These are phyloP conservation scores for Macrophya annulata DNA, from an alignment of 2,888 invertebrate species.

Conservation along the genomic window DNA sequence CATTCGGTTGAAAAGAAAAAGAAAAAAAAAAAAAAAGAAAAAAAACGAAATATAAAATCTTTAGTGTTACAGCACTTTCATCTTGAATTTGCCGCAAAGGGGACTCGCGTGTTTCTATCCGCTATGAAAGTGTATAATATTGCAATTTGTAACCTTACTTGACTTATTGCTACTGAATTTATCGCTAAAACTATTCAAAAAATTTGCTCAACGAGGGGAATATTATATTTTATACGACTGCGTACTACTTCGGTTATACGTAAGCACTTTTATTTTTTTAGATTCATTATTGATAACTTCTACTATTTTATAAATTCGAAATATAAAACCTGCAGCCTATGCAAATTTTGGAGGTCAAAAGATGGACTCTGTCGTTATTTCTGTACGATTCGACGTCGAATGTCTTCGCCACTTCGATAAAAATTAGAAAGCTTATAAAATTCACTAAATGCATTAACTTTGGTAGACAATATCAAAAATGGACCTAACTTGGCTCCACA, in stretches of 20 bases:
- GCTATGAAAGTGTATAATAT: constrained; percentile 41
- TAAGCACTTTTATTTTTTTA: not conserved
- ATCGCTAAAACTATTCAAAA: constrained; percentile 27
- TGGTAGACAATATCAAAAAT: no score
- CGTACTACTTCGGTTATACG: constrained; percentile 5
- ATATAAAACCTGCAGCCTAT: no score
- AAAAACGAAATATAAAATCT: not conserved
- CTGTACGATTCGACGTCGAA: no score
- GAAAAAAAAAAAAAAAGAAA: constrained; percentile 56
- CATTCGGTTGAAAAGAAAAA: constrained; percentile 56
- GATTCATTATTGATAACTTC: no score
- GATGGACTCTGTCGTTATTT: not conserved
- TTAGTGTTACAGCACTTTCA: constrained; percentile 37
- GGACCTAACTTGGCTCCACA: no score
- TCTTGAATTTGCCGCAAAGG: constrained; percentile 1
- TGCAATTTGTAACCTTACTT: constrained; percentile 44
- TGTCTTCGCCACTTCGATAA: no score
- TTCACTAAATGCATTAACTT: no score
- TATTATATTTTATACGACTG: constrained; percentile 6
- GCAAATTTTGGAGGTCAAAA: no score
- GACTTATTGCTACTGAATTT: constrained; percentile 43
- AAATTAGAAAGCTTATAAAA: no score
- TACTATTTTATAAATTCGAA: no score
- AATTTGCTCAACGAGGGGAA: constrained; percentile 3
- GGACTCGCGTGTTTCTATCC: not conserved